phyloP scores from a whole-genome alignment of 2,113 vertebrate genomes.

The Romanogobio albipinnatus region DNA sequence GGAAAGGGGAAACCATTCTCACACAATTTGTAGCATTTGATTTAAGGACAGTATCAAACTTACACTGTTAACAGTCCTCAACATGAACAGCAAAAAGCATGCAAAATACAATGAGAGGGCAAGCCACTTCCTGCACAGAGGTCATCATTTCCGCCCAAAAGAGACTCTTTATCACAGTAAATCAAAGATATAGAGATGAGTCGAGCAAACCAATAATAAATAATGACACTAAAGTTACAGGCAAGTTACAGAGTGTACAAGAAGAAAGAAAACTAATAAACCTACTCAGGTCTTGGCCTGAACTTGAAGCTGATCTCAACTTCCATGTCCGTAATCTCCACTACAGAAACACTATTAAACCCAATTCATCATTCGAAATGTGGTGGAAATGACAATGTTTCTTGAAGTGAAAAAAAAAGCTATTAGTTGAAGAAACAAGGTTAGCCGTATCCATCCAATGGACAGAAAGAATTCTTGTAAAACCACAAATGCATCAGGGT shows the following conservation, averaged over 20 bases:
- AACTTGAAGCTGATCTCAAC: neutral
- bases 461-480: neutral
- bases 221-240: neutral
- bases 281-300: neutral
- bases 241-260: neutral
- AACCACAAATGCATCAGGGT: neutral
- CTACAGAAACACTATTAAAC: neutral
- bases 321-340: neutral
- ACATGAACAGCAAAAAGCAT: neutral
- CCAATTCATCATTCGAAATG: neutral
- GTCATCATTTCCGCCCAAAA: constrained; percentile 6
- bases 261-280: too few relatives aligned
- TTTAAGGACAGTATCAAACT: neutral
- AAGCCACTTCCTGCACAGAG: constrained; percentile 37
- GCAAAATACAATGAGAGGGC: neutral
- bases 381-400: neutral
- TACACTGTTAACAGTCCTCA: neutral
- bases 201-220: neutral
- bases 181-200: neutral
- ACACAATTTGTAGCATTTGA: neutral
- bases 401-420: neutral
- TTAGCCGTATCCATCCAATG: neutral
- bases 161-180: neutral
- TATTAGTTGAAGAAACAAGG: neutral
- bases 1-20: neutral